phyloP scores from a whole-genome alignment of 2,888 invertebrate species.

The Stenodema calcarata region DNA sequence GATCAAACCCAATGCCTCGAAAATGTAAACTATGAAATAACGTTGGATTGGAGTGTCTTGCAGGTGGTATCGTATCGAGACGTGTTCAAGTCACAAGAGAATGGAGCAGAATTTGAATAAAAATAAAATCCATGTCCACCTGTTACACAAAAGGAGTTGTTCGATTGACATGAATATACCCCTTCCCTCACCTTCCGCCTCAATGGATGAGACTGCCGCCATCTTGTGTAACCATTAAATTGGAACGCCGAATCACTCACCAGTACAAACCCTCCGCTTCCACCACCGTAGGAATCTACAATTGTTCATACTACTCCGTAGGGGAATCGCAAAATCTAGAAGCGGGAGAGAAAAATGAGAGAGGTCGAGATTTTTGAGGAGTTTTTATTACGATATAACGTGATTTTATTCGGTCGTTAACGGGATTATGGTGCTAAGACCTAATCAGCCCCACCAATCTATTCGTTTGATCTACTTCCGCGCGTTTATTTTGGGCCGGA shows the following conservation, averaged over 20 bases:
- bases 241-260: background rate
- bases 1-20: too few species aligned
- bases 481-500: too few species aligned
- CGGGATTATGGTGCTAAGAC: background rate
- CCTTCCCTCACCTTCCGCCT: background rate
- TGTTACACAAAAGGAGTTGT: background rate
- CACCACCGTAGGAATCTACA: background rate
- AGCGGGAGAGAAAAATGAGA: too few species aligned
- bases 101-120: background rate
- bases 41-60: too few species aligned
- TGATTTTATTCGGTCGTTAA: too few species aligned
- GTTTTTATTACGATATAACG: too few species aligned
- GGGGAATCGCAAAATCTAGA: too few species aligned
- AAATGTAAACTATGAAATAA: too few species aligned
- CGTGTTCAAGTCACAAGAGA: background rate
- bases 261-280: background rate
- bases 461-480: too few species aligned
- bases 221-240: constrained; percentile 36
- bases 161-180: background rate
- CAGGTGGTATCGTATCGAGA: background rate
- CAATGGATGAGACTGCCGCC: background rate
- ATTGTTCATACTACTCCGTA: background rate
- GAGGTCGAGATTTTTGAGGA: too few species aligned
- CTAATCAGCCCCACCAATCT: background rate
- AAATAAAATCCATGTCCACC: background rate